A percentile compares a stretch with the other conserved stretches of the same genome.
These are phyloP conservation scores for Melanerpes formicivorus DNA, from an alignment of 2,113 vertebrate species.

Conservation along the genomic window DNA sequence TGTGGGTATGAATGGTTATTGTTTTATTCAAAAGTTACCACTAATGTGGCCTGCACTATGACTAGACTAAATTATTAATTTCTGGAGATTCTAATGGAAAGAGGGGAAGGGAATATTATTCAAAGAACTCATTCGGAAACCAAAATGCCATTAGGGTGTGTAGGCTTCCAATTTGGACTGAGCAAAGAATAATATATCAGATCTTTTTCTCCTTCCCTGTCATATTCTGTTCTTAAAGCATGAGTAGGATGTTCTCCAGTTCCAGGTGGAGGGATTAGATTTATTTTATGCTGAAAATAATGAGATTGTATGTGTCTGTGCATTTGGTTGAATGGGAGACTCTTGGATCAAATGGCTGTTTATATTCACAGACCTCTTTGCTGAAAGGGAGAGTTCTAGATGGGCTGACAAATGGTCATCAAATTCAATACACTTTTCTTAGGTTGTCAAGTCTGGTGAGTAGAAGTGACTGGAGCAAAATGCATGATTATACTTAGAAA, in stretches of 20 bases:
- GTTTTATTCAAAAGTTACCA: constrained; percentile 64
- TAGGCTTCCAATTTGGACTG: constrained; percentile 24
- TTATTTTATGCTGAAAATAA: constrained; percentile 36
- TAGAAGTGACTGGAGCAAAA: neutral
- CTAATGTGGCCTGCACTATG: neutral
- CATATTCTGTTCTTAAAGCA: constrained; percentile 37
- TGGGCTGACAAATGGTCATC: neutral
- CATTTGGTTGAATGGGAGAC: neutral
- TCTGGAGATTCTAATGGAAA: constrained; percentile 30
- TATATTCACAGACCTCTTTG: neutral
- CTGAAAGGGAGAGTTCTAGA: neutral
- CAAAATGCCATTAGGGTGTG: neutral
- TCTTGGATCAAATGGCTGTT: neutral
- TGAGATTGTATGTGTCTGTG: neutral
- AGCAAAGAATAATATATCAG: constrained; percentile 38
- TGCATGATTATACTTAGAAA: neutral
- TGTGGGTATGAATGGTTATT: constrained; percentile 31
- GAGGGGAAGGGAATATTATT: constrained; percentile 25
- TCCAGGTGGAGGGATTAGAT: constrained; percentile 1
- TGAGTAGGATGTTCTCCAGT: neutral
- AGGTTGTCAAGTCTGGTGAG: neutral
- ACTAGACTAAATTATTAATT: constrained; percentile 62
- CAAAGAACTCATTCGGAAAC: constrained; percentile 40
- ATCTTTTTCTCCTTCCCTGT: constrained; percentile 17
- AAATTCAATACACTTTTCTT: neutral